Conservation (phyloP, 2,113 vertebrate species). For the Ancistrus triradiatus region DNA sequence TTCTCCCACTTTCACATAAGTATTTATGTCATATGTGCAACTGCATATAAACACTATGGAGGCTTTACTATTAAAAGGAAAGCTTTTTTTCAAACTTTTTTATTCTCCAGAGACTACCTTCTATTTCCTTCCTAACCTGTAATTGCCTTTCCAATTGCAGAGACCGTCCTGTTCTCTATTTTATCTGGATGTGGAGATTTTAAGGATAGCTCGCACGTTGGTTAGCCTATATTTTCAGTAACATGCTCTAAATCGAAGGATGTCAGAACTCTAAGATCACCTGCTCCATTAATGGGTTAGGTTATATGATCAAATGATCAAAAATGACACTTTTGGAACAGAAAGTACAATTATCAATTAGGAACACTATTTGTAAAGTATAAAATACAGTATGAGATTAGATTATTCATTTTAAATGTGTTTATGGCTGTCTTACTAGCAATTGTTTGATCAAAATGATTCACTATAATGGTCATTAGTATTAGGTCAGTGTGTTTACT, state of each 20-base stretch:
- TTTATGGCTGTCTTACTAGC: no score
- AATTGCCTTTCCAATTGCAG: slow-evolving; percentile 37
- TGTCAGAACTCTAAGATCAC: slow-evolving; percentile 20
- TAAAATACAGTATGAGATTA: no score
- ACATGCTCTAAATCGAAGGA: not conserved
- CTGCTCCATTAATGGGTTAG: not conserved
- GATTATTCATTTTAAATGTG: no score
- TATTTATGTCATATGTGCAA: not conserved
- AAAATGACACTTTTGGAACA: no score
- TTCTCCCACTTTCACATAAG: not conserved
- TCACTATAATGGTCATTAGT: no score
- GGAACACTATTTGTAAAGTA: no score
- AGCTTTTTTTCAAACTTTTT: slow-evolving; percentile 8
- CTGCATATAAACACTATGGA: slow-evolving; percentile 7
- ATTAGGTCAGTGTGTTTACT: no score
- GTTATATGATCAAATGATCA: no score
- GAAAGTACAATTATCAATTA: no score
- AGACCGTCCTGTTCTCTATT: slow-evolving; percentile 31
- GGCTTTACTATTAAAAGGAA: slow-evolving; percentile 6
- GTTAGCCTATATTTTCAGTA: slow-evolving; percentile 25
- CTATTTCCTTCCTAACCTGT: slow-evolving; percentile 36
- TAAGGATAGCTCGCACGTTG: slow-evolving; percentile 26
- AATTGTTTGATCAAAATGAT: no score
- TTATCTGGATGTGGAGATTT: slow-evolving; percentile 34
- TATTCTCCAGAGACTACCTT: slow-evolving; percentile 26